Percentiles rank a stretch among this genome's conserved stretches.
Conservation (phyloP, 2,888 invertebrate species). For the Dryadula phaetusa region DNA sequence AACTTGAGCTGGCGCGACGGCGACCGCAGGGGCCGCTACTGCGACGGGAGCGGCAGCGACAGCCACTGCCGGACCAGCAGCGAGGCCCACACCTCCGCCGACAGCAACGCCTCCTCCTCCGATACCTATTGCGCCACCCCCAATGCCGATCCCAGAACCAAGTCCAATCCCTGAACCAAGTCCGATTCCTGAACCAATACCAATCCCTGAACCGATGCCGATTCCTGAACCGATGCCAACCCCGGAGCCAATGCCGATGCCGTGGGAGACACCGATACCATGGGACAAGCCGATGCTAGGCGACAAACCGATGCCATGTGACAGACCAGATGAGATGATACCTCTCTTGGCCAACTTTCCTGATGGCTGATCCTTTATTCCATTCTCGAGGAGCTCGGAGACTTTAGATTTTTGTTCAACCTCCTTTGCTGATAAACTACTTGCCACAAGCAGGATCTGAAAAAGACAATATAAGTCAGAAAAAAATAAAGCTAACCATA, state of each 20-base stretch:
- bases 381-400: conserved; percentile 68
- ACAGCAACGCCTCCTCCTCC: conserved; percentile 36
- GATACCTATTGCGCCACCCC: conserved; percentile 33
- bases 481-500: background rate
- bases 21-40: conserved; percentile 51
- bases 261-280: conserved; percentile 33
- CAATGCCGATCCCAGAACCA: conserved; percentile 33
- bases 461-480: conserved; percentile 44
- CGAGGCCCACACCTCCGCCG: conserved; percentile 33
- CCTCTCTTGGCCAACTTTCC: conserved; percentile 72
- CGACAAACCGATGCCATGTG: conserved; percentile 46
- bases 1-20: conserved; percentile 54
- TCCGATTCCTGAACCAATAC: conserved; percentile 27
- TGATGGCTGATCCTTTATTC: conserved; percentile 66
- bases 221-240: conserved; percentile 38
- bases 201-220: conserved; percentile 30
- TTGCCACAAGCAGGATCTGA: conserved; percentile 70
- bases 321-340: conserved; percentile 49
- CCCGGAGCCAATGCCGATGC: conserved; percentile 33
- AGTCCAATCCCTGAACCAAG: conserved; percentile 31
- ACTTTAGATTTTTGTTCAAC: conserved; percentile 62
- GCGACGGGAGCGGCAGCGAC: conserved; percentile 46
- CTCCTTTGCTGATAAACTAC: conserved; percentile 70
- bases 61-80: conserved; percentile 50
- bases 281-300: conserved; percentile 35